Evolutionary conservation across 2,113 vertebrate genomes (phyloP).

Genomic region (Megalops atlanticus): DNA sequence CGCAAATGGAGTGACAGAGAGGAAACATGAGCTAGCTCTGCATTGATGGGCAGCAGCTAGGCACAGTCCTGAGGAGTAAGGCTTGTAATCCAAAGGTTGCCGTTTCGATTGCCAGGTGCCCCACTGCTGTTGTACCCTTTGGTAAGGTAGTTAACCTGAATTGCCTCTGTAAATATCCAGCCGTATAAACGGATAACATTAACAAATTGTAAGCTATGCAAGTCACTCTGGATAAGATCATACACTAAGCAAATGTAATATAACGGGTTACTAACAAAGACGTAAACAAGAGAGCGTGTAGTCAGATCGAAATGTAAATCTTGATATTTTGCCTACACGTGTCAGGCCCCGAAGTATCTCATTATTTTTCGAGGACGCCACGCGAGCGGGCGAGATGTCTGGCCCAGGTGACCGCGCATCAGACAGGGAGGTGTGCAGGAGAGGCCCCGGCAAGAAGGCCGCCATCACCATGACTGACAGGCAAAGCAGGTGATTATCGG

Average conservation of each 20-base stretch:
- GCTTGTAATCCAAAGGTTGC: too few species aligned
- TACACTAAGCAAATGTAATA: too few species aligned
- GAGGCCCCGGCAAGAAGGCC: not conserved
- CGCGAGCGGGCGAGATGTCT: not conserved
- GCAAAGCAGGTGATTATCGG: conserved; percentile 22
- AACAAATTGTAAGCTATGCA: too few species aligned
- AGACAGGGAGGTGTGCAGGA: conserved; percentile 1
- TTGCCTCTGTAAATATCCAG: too few species aligned
- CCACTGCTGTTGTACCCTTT: too few species aligned
- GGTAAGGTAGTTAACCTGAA: too few species aligned
- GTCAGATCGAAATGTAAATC: not conserved
- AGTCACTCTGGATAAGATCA: too few species aligned
- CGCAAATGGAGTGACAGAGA: not conserved
- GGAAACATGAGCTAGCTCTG: not conserved
- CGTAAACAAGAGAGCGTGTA: not conserved
- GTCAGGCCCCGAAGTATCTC: not conserved
- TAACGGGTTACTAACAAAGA: conserved; percentile 1
- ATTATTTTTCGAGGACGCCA: not conserved
- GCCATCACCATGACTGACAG: not conserved
- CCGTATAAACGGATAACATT: too few species aligned
- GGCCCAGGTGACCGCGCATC: not conserved
- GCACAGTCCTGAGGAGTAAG: too few species aligned
- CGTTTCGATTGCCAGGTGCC: too few species aligned
- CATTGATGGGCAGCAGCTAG: too few species aligned
- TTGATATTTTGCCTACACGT: not conserved